Percentiles rank a stretch among this genome's conserved stretches.
phyloP scores from a whole-genome alignment of 2,797 vertebrate species.

The Enteromius argenteus region DNA sequence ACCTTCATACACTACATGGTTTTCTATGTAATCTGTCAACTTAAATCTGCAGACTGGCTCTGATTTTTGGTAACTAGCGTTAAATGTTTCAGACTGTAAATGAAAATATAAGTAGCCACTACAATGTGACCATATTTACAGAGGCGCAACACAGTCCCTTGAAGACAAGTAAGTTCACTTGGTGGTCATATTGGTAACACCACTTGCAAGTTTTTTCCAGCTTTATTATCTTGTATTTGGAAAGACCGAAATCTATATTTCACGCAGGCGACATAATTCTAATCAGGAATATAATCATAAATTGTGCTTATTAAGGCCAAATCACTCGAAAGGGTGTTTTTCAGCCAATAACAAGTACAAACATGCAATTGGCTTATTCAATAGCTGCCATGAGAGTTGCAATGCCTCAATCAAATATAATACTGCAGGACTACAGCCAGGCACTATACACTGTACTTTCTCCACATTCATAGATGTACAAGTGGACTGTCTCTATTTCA shows the following conservation, averaged over 20 bases:
- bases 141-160: not conserved
- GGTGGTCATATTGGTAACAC: not conserved
- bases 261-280: not conserved
- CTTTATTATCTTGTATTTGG: not conserved
- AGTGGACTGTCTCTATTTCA: not conserved
- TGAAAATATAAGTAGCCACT: not conserved
- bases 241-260: not conserved
- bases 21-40: not conserved
- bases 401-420: not conserved
- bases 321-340: not conserved
- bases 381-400: not conserved
- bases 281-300: not conserved
- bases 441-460: not conserved
- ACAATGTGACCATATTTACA: slow-evolving; percentile 8
- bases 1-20: not conserved
- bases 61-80: not conserved
- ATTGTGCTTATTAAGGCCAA: not conserved
- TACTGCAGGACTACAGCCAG: not conserved
- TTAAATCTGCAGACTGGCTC: not conserved
- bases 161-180: not conserved
- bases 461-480: not conserved
- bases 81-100: not conserved
- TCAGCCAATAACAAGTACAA: not conserved
- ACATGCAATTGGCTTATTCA: not conserved
- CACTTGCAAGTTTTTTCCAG: not conserved